Base-by-base conservation (phyloP, 1,140 invertebrate species). In the Archegozetes longisetosus region DNA sequence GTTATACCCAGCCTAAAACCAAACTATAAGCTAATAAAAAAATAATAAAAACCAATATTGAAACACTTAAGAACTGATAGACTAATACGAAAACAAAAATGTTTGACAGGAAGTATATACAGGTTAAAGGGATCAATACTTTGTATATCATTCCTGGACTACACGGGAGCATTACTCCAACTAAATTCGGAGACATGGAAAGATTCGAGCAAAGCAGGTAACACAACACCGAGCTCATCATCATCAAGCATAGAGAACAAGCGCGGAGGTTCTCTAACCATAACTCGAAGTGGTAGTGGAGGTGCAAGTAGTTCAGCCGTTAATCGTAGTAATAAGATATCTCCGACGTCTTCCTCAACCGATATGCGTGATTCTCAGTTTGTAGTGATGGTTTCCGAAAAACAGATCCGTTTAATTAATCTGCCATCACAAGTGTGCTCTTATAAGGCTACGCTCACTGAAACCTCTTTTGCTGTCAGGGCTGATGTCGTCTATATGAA, bases 121-220 rank as follows among this genome's bases (percentile, higher is more conserved):
- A 83, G 91, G 73, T 76, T 96, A 72, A 94, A 92, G 76, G 91
- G 91, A 65, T 82, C 85, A 69, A 91, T 97, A 70, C 74, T 94
- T 66, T 83, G 84, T 57, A 88, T 96, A 80, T 88, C 87, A 54
- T 96, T 97, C 77, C 77, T 98, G 70, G 92, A 98, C 66, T 90
- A 85, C 71, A 89, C 85, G 71, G 88, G 88, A 70, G 81, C 84
- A 68, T 76, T 90, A 61, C 84, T 91, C 68, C 84, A 85, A 60
- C 84, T 83, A 69, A 83, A 82, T 29, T 88, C 79, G 72, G 88
- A 91, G 74, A 79, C 83, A 66, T 93, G 87, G 88, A 85, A 79
- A 74, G 87, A 90, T 27, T 20, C 20, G 12, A 40, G 6, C 32
- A 40, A 40, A 40, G 28, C 20, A 17, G n/a, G 29, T 40, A 23